Base-by-base conservation (phyloP, 2,113 vertebrate species). In the Oreochromis aureus region DNA sequence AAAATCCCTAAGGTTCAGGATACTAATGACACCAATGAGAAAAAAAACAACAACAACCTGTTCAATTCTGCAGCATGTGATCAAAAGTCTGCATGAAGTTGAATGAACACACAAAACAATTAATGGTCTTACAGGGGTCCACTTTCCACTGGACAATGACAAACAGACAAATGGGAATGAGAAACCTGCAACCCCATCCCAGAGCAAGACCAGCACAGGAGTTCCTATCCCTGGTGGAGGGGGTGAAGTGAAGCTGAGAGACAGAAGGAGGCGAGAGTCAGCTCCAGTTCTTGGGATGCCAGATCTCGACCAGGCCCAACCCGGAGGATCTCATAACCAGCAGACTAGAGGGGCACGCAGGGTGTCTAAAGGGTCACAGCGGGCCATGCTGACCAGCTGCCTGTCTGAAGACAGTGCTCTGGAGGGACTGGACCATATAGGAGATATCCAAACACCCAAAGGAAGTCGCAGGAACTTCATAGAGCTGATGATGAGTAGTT, bases 401-500 rank as follows among this genome's bases (percentile, higher is more conserved):
- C 85, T 95, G 2, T 96, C 95, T 9, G 96, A 96, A n/a, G 96
- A 97, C 90, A 94, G 90, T 24, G 71, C 93, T 3, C 55, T 94
- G 19, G 94, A 95, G 15, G 93, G 93, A 3, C 84, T 93, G 82
- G 95, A 95, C 9, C 15, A 83, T 7, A 19, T 85, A 1, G 92
- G 93, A 41, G 95, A 96, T 5, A 85, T 93, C 81, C 93, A 90
- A 88, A 96, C 96, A 0, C 96, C 95, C 1, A 96, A 96, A 39
- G 90, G 95, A 8, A 94, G 95, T 63, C 96, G 97, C 66, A 96
- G 96, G 83, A 97, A 94, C 90, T 95, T 97, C 87, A 97, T 97
- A 10, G 97, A 97, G 91, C 90, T 96, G n/a, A 95, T 96, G 93
- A 95, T 96, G 94, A 97, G 95, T 80, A 96, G 96, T 53, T 98